These are phyloP conservation scores for Eulemur coronatus DNA, from an alignment of 2,797 vertebrate species.

Conservation along the genomic window DNA sequence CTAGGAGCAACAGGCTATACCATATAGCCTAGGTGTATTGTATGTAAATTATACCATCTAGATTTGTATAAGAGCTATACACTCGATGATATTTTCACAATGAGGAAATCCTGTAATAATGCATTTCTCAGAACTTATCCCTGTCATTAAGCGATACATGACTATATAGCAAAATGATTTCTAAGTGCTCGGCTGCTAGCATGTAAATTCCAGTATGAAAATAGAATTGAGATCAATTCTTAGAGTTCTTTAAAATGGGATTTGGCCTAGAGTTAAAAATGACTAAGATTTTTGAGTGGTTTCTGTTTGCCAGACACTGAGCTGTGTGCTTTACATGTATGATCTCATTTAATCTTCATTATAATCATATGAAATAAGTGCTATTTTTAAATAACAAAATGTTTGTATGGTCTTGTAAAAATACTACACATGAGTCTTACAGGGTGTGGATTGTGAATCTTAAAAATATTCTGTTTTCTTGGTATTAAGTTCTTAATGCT, in stretches of 20 bases:
- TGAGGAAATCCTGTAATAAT: not conserved
- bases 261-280: slow-evolving; percentile 26
- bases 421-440: not conserved
- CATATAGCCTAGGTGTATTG: not conserved
- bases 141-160: not conserved
- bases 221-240: not conserved
- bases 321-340: not conserved
- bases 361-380: not conserved
- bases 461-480: slow-evolving; percentile 16
- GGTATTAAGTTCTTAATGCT: not conserved
- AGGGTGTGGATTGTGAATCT: not conserved
- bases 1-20: not conserved
- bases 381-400: not conserved
- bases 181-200: slow-evolving; percentile 10
- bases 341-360: not conserved
- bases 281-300: not conserved
- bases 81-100: not conserved
- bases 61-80: not conserved
- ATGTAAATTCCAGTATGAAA: not conserved
- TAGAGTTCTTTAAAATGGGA: not conserved
- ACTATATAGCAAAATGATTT: not conserved
- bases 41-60: not conserved
- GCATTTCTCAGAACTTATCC: not conserved
- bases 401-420: slow-evolving; percentile 9
- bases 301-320: slow-evolving; percentile 10